phyloP scores from a whole-genome alignment of 1,140 invertebrate species.

The Zaprionus gabonicus region DNA sequence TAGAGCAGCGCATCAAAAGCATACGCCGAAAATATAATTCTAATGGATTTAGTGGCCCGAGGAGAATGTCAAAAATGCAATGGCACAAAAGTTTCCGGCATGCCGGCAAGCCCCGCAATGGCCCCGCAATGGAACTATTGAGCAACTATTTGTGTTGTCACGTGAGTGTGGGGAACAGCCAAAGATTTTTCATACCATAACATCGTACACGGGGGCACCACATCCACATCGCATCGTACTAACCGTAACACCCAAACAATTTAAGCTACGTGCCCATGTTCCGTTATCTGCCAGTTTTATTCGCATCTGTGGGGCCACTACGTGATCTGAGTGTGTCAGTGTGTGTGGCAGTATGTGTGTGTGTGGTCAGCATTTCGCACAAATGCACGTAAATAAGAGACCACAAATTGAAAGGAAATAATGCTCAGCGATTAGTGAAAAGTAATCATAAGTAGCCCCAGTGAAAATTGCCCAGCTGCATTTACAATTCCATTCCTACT shows the following conservation, averaged over 20 bases:
- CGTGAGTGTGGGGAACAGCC: conserved; percentile 57
- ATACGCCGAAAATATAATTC: conserved; percentile 76
- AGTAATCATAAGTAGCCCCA: conserved; percentile 74
- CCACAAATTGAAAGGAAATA: conserved; percentile 81
- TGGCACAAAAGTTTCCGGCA: conserved; percentile 44
- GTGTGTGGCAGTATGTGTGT: conserved; percentile 21
- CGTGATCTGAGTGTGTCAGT: conserved; percentile 31
- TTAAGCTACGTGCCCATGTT: conserved; percentile 70
- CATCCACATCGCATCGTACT: background rate
- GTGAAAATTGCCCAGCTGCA: conserved; percentile 58
- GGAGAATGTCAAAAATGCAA: conserved; percentile 75
- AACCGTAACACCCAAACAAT: conserved; percentile 58
- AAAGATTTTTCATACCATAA: conserved; percentile 65
- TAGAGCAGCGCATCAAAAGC: conserved; percentile 75
- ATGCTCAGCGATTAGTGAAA: conserved; percentile 79
- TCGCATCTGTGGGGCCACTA: conserved; percentile 28
- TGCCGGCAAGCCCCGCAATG: conserved; percentile 31
- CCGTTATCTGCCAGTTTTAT: conserved; percentile 31
- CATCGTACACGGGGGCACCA: background rate
- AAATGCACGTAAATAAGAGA: conserved; percentile 73
- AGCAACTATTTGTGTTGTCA: conserved; percentile 79
- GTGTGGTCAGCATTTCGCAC: conserved; percentile 62
- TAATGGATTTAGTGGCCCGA: conserved; percentile 79
- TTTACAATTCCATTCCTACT: conserved; percentile 64
- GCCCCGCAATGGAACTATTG: conserved; percentile 47